Evolutionary conservation across 2,113 vertebrate species (phyloP), one percentile per base, ranked within the genome.

Genomic region (Nansenia antarctica): DNA sequence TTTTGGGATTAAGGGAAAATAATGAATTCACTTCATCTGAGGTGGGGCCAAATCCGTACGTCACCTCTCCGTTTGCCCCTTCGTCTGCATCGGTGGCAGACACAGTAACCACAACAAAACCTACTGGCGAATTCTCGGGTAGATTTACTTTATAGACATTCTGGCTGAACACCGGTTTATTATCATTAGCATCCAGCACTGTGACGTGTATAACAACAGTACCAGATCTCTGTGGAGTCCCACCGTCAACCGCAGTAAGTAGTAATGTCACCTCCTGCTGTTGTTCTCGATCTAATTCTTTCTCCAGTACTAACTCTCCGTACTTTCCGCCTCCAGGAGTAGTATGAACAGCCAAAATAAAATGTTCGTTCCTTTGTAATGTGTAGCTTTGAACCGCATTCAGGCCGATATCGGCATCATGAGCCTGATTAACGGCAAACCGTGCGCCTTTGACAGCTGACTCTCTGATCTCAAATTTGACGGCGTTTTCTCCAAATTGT

Each of bases 241-340:
- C 58, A 34, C 58, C 58, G 0, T 60, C 58, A 9, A 37, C 80
- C 11, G 84, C 85, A 0, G 81, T 88, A 58, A 88, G 81, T 1
- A 87, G 8, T 2, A 70, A 42, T 0, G 14, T 18, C 5, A 67
- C 8, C 4, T 67, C 52, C 0, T 67, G 30, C 26, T 55, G 22
- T 20, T 29, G 9, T 27, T 67, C 65, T 34, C 65, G 49, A 67
- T 67, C 65, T 54, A 67, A 29, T 18, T 54, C 49, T 26, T 35
- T 55, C 22, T 67, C 65, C 15, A 67, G 39, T 18, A 37, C 15
- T 1, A 65, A 18, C 24, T 65, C 63, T 0, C 63, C n/a, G 3
- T 65, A n/a, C 3, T 52, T 65, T 15, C 32, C 30, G 6, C 58
- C 32, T 2, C 9, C 9, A n/a, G 45, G 15, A 1, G n/a, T 68